These are phyloP conservation scores for Labeo calbasu DNA, from an alignment of 2,797 vertebrate genomes.

Conservation along the genomic window DNA sequence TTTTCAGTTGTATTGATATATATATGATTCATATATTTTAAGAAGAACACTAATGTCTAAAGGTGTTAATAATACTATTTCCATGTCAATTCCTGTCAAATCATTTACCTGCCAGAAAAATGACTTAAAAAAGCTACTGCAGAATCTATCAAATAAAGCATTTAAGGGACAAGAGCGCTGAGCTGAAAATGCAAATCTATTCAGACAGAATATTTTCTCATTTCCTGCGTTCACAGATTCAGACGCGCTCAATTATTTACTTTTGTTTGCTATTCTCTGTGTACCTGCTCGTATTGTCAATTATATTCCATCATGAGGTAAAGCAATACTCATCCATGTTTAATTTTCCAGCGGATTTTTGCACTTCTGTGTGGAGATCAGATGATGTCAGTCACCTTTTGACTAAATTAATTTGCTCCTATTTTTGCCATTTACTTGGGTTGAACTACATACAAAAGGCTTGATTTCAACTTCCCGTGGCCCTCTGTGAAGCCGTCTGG, in stretches of 20 bases:
- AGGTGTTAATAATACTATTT: neutral
- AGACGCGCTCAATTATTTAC: slow-evolving; percentile 58
- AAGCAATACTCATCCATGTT: slow-evolving; percentile 19
- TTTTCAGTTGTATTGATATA: neutral
- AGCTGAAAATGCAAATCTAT: slow-evolving; percentile 73
- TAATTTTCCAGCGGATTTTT: slow-evolving; percentile 16
- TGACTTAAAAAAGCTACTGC: slow-evolving; percentile 15
- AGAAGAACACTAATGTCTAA: neutral
- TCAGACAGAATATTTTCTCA: slow-evolving; percentile 69
- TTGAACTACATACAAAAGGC: slow-evolving; percentile 4
- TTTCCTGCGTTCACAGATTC: slow-evolving; percentile 58
- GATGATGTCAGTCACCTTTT: slow-evolving; percentile 62
- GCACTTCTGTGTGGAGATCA: slow-evolving; percentile 37
- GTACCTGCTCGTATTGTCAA: slow-evolving; percentile 63
- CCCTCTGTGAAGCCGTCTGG: neutral
- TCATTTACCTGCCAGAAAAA: neutral
- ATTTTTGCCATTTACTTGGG: slow-evolving; percentile 44
- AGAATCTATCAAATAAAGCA: slow-evolving; percentile 69
- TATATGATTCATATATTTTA: neutral
- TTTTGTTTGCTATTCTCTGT: slow-evolving; percentile 61
- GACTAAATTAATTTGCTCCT: slow-evolving; percentile 64
- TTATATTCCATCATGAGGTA: slow-evolving; percentile 57
- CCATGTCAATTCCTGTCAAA: slow-evolving; percentile 4
- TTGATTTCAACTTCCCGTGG: slow-evolving; percentile 1
- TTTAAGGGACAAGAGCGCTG: slow-evolving; percentile 69